These are phyloP conservation scores for Spermophilus dauricus DNA, from an alignment of 2,113 vertebrate species.

Conservation along the genomic window DNA sequence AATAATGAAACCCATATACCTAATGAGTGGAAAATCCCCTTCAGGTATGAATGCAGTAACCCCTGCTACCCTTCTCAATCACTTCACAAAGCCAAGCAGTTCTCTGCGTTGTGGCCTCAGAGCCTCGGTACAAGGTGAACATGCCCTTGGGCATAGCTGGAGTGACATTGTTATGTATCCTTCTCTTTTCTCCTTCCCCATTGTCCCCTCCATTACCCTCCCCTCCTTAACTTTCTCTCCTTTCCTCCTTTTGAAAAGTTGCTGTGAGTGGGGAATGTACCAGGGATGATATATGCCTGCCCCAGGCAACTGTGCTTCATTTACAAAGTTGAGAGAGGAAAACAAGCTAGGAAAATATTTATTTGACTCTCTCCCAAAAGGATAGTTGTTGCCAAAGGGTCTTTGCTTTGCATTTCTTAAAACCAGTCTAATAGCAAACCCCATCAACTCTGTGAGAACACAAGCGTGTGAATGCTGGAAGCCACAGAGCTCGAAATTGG, in stretches of 20 bases:
- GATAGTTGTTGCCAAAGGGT: conserved; percentile 15
- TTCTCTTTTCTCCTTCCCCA: neutral
- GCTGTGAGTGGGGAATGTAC: neutral
- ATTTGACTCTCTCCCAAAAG: conserved; percentile 44
- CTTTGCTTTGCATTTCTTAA: conserved; percentile 39
- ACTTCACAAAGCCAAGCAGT: neutral
- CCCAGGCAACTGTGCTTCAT: conserved; percentile 39
- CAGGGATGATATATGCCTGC: conserved; percentile 3
- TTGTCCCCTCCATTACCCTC: too few relatives aligned
- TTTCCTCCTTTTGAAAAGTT: conserved; percentile 1
- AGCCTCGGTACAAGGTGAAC: neutral
- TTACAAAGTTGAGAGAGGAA: conserved; percentile 65
- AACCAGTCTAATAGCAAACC: conserved; percentile 42
- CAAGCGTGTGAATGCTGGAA: neutral
- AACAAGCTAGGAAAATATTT: conserved; percentile 58
- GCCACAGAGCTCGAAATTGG: neutral
- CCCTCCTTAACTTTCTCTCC: neutral
- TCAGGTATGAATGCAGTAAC: neutral
- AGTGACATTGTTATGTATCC: neutral
- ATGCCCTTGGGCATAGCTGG: neutral
- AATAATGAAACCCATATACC: neutral
- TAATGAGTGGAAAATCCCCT: conserved; percentile 3
- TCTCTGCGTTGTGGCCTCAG: neutral
- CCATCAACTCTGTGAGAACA: neutral
- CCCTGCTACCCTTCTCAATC: neutral